These are phyloP conservation scores for Apodemia duryi DNA, from an alignment of 2,888 invertebrate genomes.

Conservation along the genomic window DNA sequence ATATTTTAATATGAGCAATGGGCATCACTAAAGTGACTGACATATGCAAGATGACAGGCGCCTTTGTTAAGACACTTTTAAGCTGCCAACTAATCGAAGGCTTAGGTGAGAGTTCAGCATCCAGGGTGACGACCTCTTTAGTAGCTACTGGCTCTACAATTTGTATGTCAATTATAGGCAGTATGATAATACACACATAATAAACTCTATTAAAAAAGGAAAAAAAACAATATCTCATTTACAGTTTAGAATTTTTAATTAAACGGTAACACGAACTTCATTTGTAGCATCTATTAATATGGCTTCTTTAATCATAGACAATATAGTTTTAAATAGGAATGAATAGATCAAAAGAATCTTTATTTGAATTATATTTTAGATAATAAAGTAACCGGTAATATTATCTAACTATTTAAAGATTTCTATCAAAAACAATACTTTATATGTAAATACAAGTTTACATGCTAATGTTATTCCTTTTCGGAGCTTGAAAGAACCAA, in stretches of 20 bases:
- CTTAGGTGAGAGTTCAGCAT: slow-evolving; percentile 28
- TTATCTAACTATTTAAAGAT: too few relatives aligned
- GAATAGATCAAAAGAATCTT: background rate
- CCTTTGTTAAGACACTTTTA: slow-evolving; percentile 23
- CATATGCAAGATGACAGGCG: slow-evolving; percentile 24
- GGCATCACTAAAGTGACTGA: slow-evolving; percentile 15
- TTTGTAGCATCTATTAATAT: background rate
- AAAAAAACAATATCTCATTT: slow-evolving; percentile 5
- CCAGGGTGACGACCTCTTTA: slow-evolving; percentile 20
- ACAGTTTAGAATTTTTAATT: slow-evolving; percentile 1
- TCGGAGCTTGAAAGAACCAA: too few relatives aligned
- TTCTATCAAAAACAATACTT: too few relatives aligned
- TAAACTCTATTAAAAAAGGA: slow-evolving; percentile 16
- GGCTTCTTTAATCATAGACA: background rate
- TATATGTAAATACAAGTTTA: too few relatives aligned
- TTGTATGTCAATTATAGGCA: slow-evolving; percentile 17
- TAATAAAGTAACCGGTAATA: too few relatives aligned
- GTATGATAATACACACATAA: slow-evolving; percentile 17
- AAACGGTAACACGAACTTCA: background rate
- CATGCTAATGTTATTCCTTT: too few relatives aligned
- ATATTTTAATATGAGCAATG: background rate
- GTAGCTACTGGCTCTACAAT: slow-evolving; percentile 20
- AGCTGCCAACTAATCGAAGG: slow-evolving; percentile 23
- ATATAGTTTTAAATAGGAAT: background rate
- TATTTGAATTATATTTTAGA: background rate